Base-by-base conservation (phyloP, 2,113 vertebrate genomes). In the Odocoileus hemionus region DNA sequence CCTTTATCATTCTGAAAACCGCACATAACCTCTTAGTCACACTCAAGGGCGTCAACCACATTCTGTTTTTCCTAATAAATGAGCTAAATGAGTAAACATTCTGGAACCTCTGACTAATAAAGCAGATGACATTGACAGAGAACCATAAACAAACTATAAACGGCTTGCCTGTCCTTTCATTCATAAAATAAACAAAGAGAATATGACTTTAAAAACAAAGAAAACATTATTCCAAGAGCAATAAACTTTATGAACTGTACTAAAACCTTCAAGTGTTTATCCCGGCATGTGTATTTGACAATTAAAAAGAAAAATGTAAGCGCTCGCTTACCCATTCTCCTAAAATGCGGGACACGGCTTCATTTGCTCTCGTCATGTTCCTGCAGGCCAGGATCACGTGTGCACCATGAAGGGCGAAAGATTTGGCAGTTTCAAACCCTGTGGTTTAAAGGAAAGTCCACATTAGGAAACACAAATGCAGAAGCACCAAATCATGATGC, bases 381-480 rank as follows among this genome's bases (percentile, higher is more conserved):
- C 99, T 99, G 95, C 99, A 99, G 30, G 99, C 99, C 97, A 99
- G 98, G 98, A 99, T 99, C 79, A 99, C 99, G 0, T 99, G 98
- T 0, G 99, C 99, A 25, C 99, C 99, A 0, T 99, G 99, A 70
- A 99, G 99, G 55, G 99, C 99, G 45, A 99, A 99, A 84, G 99
- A 99, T 97, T 99, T 99, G 8, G 99, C 99, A 0, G 99, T 99
- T 98, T 99, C 99, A 95, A 99, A 99, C 97, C 99, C 99, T 99
- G 92, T 4, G 85, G 98, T 67, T 96, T 45, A 97, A 97, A 98
- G 61, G 76, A 97, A 96, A 99, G 97, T 64, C 98, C 91, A 43
- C 58, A 92, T 98, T 97, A 98, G 98, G 97, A 99, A 93, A 55
- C 96, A 84, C 17, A 21, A 30, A 60, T 61, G 67, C 39, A 21